Conservation (phyloP, 37 sponge, comb jelly and placozoan species). For the Beroe forskalii region DNA sequence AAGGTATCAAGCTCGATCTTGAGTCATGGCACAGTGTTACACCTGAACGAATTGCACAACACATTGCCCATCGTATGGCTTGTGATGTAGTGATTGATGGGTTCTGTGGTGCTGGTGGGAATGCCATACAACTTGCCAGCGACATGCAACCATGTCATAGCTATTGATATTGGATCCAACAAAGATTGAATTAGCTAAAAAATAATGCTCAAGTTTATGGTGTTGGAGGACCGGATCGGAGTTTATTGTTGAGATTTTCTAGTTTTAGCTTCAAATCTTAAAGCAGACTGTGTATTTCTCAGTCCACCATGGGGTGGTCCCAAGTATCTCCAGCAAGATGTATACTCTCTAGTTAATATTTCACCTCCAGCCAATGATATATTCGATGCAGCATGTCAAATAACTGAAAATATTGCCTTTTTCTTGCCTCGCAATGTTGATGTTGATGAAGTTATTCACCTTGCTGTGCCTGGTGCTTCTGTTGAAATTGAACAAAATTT, state of each 20-base stretch:
- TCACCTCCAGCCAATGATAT: conserved; percentile 66
- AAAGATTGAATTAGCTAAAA: conserved; percentile 91
- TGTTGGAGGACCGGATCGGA: conserved; percentile 93
- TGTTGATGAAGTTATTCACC: conserved; percentile 52
- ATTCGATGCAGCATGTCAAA: conserved; percentile 69
- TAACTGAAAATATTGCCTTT: conserved; percentile 84
- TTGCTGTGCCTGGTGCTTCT: conserved; percentile 23
- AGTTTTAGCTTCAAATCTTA: conserved; percentile 76
- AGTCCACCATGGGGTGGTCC: conserved; percentile 99
- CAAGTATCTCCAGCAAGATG: conserved; percentile 75
- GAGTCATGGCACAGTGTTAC: conserved; percentile 98
- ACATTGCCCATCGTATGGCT: conserved; percentile 85
- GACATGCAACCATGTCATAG: conserved; percentile 97
- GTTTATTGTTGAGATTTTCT: conserved; percentile 94
- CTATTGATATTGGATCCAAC: conserved; percentile 98
- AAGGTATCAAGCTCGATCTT: conserved; percentile 82
- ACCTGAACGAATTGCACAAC: conserved; percentile 95
- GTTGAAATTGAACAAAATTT: conserved; percentile 95
- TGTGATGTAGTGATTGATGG: conserved; percentile 97
- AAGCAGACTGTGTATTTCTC: conserved; percentile 92
- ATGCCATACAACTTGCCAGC: conserved; percentile 93
- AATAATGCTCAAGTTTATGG: conserved; percentile 92
- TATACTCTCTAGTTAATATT: conserved; percentile 75
- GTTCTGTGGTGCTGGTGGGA: conserved; percentile 98
- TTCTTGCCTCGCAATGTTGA: conserved; percentile 82